Base-by-base conservation (phyloP, 2,113 vertebrate species). In the Trematomus loennbergii region DNA sequence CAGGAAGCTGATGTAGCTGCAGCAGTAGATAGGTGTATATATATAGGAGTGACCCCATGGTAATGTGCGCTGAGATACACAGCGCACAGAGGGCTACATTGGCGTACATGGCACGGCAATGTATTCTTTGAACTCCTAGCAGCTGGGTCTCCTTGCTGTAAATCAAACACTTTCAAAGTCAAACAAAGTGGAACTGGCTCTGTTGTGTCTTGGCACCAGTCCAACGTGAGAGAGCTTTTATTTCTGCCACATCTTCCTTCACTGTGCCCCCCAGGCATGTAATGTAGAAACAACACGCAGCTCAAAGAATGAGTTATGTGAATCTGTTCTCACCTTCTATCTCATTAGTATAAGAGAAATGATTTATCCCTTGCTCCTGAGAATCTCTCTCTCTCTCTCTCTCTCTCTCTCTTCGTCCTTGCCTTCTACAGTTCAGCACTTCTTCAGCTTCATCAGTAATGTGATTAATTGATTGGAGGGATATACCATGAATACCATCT, bases 111-210 rank as follows among this genome's bases (percentile, higher is more conserved):
- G 54, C 29, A 9, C 54, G 65, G 66, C 45, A 48, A 79, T 88
- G 89, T 85, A 84, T 84, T 89, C 85, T 92, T 87, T 89, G 79
- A 92, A 82, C 75, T 73, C 81, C 79, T 82, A 79, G 86, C 88
- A 89, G 90, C 76, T 74, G 79, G 78, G 78, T 87, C 88, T 87
- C 88, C 83, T 85, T 81, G 80, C 81, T 90, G 89, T 91, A 85
- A 90, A 90, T 90, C 87, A 90, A 91, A 91, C 83, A 75, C 73
- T 91, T 86, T 88, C 91, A 93, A 93, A 93, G 93, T 95, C 88
- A 94, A 92, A 91, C 88, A 88, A 92, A 92, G 93, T 93, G 87
- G 85, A 92, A 89, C 58, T 83, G 43, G 71, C 83, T 88, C 89
- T 75, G 84, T 87, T 77, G 76, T 84, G 77, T 65, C 72, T 79